Conservation (phyloP, 2,888 invertebrate genomes). For the Prenolepis imparis region DNA sequence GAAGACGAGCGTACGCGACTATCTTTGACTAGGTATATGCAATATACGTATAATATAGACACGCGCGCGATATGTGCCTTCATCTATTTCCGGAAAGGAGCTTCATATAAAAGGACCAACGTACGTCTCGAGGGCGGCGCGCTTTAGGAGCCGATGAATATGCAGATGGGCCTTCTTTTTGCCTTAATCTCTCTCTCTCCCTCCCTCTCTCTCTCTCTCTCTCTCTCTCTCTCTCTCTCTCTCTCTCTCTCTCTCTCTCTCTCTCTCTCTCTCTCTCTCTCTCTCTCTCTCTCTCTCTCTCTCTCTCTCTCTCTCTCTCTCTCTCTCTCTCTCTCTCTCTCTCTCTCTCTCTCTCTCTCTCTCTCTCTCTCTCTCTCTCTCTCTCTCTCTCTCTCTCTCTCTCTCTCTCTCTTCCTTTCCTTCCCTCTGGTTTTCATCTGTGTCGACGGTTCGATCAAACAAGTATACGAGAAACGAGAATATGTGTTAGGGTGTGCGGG, state of each 20-base stretch:
- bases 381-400: conserved; percentile 1
- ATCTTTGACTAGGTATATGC: conserved; percentile 3
- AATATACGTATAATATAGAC: neutral
- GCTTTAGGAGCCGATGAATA: conserved; percentile 75
- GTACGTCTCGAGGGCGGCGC: conserved; percentile 54
- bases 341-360: conserved; percentile 1
- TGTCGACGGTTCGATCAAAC: conserved; percentile 62
- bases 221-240: conserved; percentile 4
- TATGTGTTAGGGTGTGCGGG: too few relatives aligned
- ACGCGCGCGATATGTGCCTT: conserved; percentile 59
- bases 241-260: conserved; percentile 5
- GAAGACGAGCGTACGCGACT: conserved; percentile 16
- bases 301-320: conserved; percentile 5
- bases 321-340: neutral
- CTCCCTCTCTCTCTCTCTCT: neutral
- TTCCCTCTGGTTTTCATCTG: conserved; percentile 26
- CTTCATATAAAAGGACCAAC: conserved; percentile 56
- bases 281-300: conserved; percentile 4
- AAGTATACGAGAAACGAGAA: conserved; percentile 61
- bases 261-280: neutral
- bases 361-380: neutral
- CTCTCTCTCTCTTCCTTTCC: conserved; percentile 2
- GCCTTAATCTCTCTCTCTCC: conserved; percentile 7
- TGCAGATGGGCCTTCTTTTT: conserved; percentile 72
- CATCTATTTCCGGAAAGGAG: conserved; percentile 55